These are phyloP conservation scores for Halyomorpha halys DNA, from an alignment of 1,140 invertebrate genomes.

Conservation along the genomic window DNA sequence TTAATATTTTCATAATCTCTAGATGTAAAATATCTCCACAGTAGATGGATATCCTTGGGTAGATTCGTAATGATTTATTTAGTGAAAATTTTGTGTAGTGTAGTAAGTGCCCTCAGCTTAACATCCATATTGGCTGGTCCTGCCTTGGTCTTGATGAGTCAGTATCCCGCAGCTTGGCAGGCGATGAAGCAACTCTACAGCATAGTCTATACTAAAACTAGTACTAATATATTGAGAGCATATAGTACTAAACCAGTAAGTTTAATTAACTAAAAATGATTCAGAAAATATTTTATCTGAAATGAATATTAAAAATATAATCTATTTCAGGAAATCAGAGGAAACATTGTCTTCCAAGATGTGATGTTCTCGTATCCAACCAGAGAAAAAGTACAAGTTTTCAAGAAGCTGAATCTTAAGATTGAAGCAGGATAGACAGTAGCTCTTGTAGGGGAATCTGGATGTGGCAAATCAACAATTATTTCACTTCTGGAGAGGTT, in stretches of 20 bases:
- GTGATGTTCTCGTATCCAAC: constrained; percentile 79
- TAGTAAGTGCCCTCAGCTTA: constrained; percentile 40
- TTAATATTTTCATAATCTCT: too few relatives aligned
- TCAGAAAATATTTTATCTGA: too few relatives aligned
- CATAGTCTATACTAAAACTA: constrained; percentile 41
- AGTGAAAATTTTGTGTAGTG: constrained; percentile 34
- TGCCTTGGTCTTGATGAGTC: constrained; percentile 43
- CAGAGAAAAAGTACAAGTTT: constrained; percentile 62
- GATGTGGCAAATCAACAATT: constrained; percentile 83
- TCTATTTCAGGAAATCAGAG: constrained; percentile 34
- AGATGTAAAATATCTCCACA: too few relatives aligned
- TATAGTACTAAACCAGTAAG: constrained; percentile 35
- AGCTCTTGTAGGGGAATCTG: constrained; percentile 75
- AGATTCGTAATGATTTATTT: too few relatives aligned
- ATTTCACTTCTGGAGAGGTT: constrained; percentile 75
- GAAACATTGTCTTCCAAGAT: constrained; percentile 67
- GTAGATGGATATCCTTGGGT: too few relatives aligned
- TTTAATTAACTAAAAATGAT: too few relatives aligned
- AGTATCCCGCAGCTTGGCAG: constrained; percentile 48
- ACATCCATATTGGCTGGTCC: constrained; percentile 40
- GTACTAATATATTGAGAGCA: constrained; percentile 39
- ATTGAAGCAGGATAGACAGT: constrained; percentile 77
- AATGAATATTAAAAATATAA: too few relatives aligned
- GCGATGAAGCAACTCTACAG: constrained; percentile 44
- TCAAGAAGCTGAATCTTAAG: constrained; percentile 58